Evolutionary conservation across 2,797 vertebrate genomes (phyloP).

Genomic region (Dermochelys coriacea): DNA sequence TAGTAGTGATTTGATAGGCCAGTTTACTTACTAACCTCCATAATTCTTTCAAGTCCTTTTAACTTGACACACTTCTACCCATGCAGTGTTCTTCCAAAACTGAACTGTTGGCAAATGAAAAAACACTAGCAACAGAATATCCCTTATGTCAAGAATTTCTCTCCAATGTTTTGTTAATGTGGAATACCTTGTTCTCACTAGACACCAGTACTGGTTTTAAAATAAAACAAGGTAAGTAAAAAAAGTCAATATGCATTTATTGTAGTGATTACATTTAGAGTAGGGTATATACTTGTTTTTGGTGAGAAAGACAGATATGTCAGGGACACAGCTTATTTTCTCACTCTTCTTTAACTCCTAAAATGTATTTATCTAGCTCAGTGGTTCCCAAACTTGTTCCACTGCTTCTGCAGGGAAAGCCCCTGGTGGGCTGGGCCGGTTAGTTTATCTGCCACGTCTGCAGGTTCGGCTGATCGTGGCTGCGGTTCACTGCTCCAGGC

Average conservation of each 20-base stretch:
- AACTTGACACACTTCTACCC: neutral
- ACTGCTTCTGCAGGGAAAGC: too few relatives aligned
- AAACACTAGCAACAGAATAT: neutral
- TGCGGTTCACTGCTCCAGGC: too few relatives aligned
- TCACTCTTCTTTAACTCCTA: neutral
- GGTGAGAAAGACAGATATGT: neutral
- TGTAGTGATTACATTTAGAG: neutral
- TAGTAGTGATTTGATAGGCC: neutral
- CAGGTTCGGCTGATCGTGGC: too few relatives aligned
- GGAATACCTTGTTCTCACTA: neutral
- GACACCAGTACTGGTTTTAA: neutral
- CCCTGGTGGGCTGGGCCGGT: too few relatives aligned
- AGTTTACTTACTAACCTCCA: neutral
- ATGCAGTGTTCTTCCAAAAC: neutral
- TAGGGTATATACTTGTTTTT: neutral
- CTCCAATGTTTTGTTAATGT: neutral
- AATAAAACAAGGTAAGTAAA: neutral
- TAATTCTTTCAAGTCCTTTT: neutral
- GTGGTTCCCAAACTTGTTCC: too few relatives aligned
- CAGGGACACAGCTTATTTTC: neutral
- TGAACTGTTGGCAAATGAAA: neutral
- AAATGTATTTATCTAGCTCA: neutral
- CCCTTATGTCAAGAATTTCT: neutral
- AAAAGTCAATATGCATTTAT: neutral
- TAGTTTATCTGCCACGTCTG: too few relatives aligned